phyloP scores from a whole-genome alignment of 64 coral and sea anemone genomes.

The Montipora efflorescens region DNA sequence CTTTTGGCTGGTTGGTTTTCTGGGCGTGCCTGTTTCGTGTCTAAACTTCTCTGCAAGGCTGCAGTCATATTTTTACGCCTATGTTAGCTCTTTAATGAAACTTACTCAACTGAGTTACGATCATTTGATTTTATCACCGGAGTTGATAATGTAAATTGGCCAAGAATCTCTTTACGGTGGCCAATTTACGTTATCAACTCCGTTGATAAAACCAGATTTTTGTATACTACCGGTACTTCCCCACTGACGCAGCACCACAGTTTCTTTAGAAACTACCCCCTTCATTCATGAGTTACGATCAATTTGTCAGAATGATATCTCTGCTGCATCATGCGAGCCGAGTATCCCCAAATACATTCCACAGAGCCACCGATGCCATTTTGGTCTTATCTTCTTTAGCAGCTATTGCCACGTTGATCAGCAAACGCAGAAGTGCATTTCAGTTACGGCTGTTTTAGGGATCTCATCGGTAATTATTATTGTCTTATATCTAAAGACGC shows the following conservation, averaged over 20 bases:
- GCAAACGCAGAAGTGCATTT: background rate
- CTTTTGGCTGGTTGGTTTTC: background rate
- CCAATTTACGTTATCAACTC: no score
- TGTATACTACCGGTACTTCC: no score
- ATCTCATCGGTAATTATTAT: slow-evolving; percentile 26
- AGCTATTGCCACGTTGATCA: background rate
- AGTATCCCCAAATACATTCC: background rate
- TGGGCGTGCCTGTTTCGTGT: slow-evolving; percentile 22
- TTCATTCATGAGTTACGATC: slow-evolving; percentile 3
- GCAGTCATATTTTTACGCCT: background rate
- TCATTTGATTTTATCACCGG: no score
- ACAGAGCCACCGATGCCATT: background rate
- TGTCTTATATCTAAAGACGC: slow-evolving; percentile 25
- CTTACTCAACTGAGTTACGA: no score
- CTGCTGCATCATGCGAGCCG: background rate
- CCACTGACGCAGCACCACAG: no score
- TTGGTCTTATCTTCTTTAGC: background rate
- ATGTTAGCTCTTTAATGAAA: no score
- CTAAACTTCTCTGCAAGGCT: background rate
- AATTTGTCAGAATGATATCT: background rate
- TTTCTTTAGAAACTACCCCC: no score
- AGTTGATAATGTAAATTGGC: no score
- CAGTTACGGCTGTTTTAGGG: background rate
- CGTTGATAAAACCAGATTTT: no score
- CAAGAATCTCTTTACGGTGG: no score